These are phyloP conservation scores for Python bivittatus DNA, from an alignment of 2,113 vertebrate genomes.

Conservation along the genomic window DNA sequence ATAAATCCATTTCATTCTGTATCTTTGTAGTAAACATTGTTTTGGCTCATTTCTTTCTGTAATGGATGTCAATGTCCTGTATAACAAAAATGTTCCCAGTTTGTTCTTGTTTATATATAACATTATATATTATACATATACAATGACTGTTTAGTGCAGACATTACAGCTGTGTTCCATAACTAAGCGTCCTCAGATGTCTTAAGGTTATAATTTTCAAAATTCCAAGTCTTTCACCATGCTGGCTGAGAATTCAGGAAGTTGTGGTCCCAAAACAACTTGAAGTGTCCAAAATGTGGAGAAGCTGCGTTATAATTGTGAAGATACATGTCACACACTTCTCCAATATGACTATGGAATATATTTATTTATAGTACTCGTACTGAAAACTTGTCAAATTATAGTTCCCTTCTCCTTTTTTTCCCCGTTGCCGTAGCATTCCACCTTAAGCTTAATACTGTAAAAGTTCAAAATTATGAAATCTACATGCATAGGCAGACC, in stretches of 20 bases:
- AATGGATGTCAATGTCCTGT: background rate
- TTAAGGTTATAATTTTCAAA: background rate
- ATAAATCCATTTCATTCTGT: background rate
- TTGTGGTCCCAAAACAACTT: background rate
- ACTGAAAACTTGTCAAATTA: background rate
- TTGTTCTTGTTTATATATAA: background rate
- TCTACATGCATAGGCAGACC: background rate
- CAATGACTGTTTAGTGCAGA: background rate
- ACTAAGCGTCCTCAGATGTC: background rate
- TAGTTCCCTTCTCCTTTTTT: background rate
- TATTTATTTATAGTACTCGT: background rate
- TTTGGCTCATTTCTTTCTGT: background rate
- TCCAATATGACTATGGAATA: background rate
- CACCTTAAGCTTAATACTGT: background rate
- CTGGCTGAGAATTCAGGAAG: background rate
- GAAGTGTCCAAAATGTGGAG: background rate
- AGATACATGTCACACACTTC: background rate
- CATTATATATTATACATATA: background rate
- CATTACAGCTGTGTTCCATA: background rate
- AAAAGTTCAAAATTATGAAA: background rate
- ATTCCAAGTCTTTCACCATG: background rate
- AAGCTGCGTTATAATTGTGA: background rate
- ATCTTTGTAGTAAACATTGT: background rate
- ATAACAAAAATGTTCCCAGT: background rate
- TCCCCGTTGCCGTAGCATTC: background rate